phyloP scores from a whole-genome alignment of 2,113 vertebrate genomes.

The Erythrolamprus reginae region DNA sequence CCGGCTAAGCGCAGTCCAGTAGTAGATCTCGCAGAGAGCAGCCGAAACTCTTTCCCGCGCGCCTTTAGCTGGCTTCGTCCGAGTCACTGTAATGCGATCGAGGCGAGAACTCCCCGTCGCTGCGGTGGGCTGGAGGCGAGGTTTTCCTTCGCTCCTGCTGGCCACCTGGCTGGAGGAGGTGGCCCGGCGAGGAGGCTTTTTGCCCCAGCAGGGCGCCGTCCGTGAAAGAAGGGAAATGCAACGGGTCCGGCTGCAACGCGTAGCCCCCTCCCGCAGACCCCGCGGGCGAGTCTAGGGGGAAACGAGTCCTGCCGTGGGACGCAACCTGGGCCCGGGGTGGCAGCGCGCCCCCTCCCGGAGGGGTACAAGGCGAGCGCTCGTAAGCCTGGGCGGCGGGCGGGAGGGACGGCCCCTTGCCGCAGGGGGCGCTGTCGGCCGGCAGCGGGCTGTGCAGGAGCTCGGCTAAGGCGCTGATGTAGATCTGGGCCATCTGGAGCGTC shows the following conservation, averaged over 20 bases:
- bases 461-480: slow-evolving; percentile 93
- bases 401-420: background rate
- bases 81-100: slow-evolving; percentile 97
- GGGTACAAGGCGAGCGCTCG: slow-evolving; percentile 38
- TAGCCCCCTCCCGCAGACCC: slow-evolving; percentile 61
- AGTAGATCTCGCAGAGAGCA: background rate
- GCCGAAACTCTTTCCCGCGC: background rate
- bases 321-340: slow-evolving; percentile 29
- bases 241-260: slow-evolving; percentile 73
- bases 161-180: slow-evolving; percentile 59
- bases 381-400: slow-evolving; percentile 38
- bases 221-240: slow-evolving; percentile 76
- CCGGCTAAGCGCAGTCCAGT: background rate
- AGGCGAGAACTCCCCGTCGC: slow-evolving; percentile 95
- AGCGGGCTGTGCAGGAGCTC: slow-evolving; percentile 79
- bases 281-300: slow-evolving; percentile 55
- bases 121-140: slow-evolving; percentile 85
- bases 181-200: slow-evolving; percentile 68
- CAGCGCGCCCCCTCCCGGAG: background rate
- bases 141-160: slow-evolving; percentile 74
- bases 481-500: slow-evolving; percentile 97
- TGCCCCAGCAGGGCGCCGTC: slow-evolving; percentile 75
- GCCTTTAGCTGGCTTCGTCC: slow-evolving; percentile 81
- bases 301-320: slow-evolving; percentile 65
- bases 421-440: slow-evolving; percentile 6